A percentile compares a stretch with the other conserved stretches of the same genome.
Conservation (phyloP, 2,888 invertebrate species). For the Euproctis similis region DNA sequence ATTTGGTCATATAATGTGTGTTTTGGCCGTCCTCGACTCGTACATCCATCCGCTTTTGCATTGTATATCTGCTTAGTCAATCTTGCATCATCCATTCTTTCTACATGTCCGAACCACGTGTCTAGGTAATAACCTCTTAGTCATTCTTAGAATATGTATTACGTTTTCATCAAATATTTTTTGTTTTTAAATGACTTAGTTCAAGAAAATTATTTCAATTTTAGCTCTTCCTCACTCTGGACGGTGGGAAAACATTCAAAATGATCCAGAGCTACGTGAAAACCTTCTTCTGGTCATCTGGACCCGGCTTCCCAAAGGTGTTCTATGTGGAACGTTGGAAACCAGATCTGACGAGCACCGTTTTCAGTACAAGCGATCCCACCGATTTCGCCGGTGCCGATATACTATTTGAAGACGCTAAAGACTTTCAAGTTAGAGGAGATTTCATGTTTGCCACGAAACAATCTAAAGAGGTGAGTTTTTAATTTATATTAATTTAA, state of each 20-base stretch:
- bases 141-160: background rate
- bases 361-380: slow-evolving; percentile 78
- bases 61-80: too few species aligned
- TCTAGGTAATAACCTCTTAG: background rate
- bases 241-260: slow-evolving; percentile 84
- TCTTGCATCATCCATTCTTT: too few species aligned
- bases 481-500: too few species aligned
- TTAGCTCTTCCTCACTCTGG: slow-evolving; percentile 84
- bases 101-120: too few species aligned
- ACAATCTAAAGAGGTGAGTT: slow-evolving; percentile 76
- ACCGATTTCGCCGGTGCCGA: slow-evolving; percentile 67
- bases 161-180: too few species aligned
- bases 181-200: background rate
- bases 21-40: too few species aligned
- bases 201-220: slow-evolving; percentile 23
- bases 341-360: slow-evolving; percentile 78
- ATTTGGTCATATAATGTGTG: too few species aligned
- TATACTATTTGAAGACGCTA: slow-evolving; percentile 79
- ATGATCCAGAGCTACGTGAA: slow-evolving; percentile 84
- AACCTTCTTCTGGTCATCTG: slow-evolving; percentile 83
- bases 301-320: slow-evolving; percentile 58
- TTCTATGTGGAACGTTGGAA: slow-evolving; percentile 83
- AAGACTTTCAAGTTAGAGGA: slow-evolving; percentile 88
- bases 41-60: too few species aligned
- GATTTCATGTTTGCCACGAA: slow-evolving; percentile 91